Evolutionary conservation across 2,113 vertebrate species (phyloP), one percentile per base, ranked within the genome.

Genomic region (Melanerpes formicivorus): DNA sequence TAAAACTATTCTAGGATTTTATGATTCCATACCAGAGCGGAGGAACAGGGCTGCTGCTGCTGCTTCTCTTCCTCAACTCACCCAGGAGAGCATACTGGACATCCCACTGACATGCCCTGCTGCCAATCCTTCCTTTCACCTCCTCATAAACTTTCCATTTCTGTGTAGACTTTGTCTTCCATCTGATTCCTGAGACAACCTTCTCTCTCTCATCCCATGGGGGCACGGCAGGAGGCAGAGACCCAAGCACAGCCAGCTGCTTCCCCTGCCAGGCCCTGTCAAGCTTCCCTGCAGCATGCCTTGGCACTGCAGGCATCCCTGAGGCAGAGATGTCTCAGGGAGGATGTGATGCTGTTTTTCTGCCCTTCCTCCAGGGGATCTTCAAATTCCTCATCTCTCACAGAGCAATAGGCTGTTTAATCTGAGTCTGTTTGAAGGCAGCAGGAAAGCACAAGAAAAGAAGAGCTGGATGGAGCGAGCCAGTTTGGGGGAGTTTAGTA

Each of bases 51-150:
- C n/a, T 55, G 56, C 65, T 59, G 63, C 77, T 52, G 71, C 75
- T 55, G 18, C 10, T 4, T 15, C 19, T 84, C 14, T 58, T 66
- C 59, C 2, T 0, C 25, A 44, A 6, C 30, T 50, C 0, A 0
- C 17, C 25, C 54, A 19, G 26, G 18, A 54, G 25, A 78, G 15
- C 13, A 21, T 0, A 12, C 13, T 3, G 14, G 44, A 12, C 59
- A 72, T 30, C 71, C 58, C 0, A 0, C 59, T 17, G 42, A 21
- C 65, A 48, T 6, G 0, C 18, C 52, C 48, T 25, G 10, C 73
- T 80, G 56, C 72, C 37, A 30, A 30, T 73, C 59, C 1, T 3
- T 18, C 72, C 73, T 80, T 83, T 77, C 50, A 78, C 44, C 86
- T 72, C 17, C 44, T 75, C 46, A 18, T 46, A 46, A 87, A 55